Percentiles rank a stretch among this genome's conserved stretches.
Evolutionary conservation across 1,140 invertebrate species (phyloP).

Genomic region (Papilio dardanus): DNA sequence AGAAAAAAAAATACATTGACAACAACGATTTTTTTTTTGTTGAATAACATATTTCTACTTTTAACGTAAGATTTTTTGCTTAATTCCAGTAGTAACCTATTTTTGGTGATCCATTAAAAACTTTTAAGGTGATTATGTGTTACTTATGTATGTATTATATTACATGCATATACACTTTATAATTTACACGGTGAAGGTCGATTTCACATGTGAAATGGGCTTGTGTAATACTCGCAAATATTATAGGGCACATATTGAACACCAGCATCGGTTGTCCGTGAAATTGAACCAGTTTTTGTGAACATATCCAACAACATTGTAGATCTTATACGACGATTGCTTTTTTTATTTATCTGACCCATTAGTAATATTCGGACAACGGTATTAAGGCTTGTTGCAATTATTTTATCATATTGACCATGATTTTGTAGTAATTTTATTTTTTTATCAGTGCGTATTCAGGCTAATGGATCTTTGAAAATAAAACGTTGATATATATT

Average conservation of each 20-base stretch:
- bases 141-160: not conserved
- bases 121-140: too few relatives aligned
- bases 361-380: not conserved
- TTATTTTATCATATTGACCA: not conserved
- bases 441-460: not conserved
- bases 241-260: conserved; percentile 26
- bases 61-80: too few relatives aligned
- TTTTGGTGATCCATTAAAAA: too few relatives aligned
- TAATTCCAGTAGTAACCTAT: too few relatives aligned
- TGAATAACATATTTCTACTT: too few relatives aligned
- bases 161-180: not conserved
- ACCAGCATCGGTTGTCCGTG: conserved; percentile 2
- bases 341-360: not conserved
- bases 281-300: conserved; percentile 20
- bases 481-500: not conserved
- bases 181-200: not conserved
- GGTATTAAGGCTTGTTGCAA: not conserved
- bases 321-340: not conserved
- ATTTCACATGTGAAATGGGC: conserved; percentile 18
- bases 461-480: not conserved
- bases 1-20: not conserved
- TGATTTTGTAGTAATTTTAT: not conserved
- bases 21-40: not conserved
- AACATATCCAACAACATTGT: not conserved
- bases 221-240: conserved; percentile 28